Percentiles rank a stretch among this genome's conserved stretches.
These are phyloP conservation scores for Coenonympha arcania DNA, from an alignment of 2,888 invertebrate species.

Conservation along the genomic window DNA sequence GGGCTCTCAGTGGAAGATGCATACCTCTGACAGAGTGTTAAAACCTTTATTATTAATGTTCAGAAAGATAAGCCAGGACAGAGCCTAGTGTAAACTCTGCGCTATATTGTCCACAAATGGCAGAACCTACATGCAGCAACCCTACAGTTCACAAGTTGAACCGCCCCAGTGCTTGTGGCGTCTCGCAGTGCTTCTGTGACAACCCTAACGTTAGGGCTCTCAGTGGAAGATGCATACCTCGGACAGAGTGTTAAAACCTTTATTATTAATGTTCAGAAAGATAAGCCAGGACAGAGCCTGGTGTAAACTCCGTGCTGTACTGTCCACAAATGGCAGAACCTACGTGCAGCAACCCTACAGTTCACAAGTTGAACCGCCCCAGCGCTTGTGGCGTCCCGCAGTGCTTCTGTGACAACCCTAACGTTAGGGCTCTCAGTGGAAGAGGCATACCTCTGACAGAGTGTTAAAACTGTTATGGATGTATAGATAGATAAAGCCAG, in stretches of 20 bases:
- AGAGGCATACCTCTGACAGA: slow-evolving; percentile 6
- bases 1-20: slow-evolving; percentile 2
- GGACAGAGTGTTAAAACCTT: slow-evolving; percentile 7
- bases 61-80: no score
- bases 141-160: neutral
- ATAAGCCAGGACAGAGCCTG: no score
- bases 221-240: slow-evolving; percentile 4
- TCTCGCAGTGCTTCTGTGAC: neutral
- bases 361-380: neutral
- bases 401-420: slow-evolving; percentile 6
- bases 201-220: neutral
- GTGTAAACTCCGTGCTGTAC: slow-evolving; percentile 52
- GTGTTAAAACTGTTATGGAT: no score
- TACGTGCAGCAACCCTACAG: neutral
- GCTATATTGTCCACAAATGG: slow-evolving; percentile 46
- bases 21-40: slow-evolving; percentile 6
- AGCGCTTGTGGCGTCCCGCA: slow-evolving; percentile 5
- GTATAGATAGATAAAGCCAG: no score
- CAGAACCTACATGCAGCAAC: slow-evolving; percentile 35
- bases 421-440: slow-evolving; percentile 1
- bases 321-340: slow-evolving; percentile 48
- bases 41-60: no score
- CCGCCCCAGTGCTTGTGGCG: neutral
- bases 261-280: no score
- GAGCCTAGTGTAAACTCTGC: slow-evolving; percentile 49